phyloP scores from a whole-genome alignment of 2,113 vertebrate species.

The Psephotus haematonotus region DNA sequence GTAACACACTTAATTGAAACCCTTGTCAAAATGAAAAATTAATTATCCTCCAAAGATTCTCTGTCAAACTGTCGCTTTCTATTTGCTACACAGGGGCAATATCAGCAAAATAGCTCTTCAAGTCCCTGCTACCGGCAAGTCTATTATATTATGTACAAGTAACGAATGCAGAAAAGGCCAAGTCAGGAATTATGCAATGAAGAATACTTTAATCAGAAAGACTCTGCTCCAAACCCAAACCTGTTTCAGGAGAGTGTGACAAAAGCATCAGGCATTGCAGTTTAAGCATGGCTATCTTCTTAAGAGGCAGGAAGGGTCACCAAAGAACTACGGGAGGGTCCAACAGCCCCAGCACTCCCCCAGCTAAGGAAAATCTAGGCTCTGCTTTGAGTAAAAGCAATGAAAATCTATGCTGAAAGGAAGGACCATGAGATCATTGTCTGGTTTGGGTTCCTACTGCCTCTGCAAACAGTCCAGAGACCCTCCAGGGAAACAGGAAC shows the following conservation, averaged over 20 bases:
- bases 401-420: not conserved
- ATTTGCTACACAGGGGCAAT: constrained; percentile 25
- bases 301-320: not conserved
- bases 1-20: constrained; percentile 58
- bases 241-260: not conserved
- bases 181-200: not conserved
- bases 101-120: constrained; percentile 23
- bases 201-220: not conserved
- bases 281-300: not conserved
- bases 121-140: not conserved
- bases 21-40: constrained; percentile 58
- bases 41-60: constrained; percentile 57
- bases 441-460: not conserved
- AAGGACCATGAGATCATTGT: not conserved
- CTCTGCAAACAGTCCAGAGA: not conserved
- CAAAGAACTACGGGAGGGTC: not conserved
- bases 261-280: not conserved
- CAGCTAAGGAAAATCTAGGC: not conserved
- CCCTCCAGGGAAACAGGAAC: not conserved
- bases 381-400: not conserved
- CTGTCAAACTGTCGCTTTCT: constrained; percentile 62
- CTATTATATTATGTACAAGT: constrained; percentile 17
- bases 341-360: not conserved
- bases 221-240: not conserved
- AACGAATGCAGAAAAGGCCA: not conserved